These are phyloP conservation scores for Eurytoma californica DNA, from an alignment of 2,888 invertebrate genomes.

Conservation along the genomic window DNA sequence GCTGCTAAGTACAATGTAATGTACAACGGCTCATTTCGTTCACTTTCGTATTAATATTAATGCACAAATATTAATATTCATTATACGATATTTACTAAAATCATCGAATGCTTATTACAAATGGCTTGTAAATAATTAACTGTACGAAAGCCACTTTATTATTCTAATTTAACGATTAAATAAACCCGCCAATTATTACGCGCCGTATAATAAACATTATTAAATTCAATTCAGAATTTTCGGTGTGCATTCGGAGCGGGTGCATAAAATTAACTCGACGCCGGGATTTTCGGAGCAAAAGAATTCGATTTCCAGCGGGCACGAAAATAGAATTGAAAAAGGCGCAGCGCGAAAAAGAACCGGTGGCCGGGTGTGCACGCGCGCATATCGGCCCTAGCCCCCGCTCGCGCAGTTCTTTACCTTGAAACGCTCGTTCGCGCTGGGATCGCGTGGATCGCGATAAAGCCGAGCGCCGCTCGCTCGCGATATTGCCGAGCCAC, in stretches of 20 bases:
- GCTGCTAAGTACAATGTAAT: not conserved
- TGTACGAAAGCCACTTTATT: not conserved
- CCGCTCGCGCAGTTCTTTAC: slow-evolving; percentile 41
- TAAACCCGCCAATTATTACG: not conserved
- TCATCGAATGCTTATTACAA: slow-evolving; percentile 20
- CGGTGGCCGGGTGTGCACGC: not conserved
- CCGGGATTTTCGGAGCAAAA: too few species aligned
- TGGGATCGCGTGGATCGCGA: slow-evolving; percentile 55
- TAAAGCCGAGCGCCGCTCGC: slow-evolving; percentile 33
- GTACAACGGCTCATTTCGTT: slow-evolving; percentile 6
- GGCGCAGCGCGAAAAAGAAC: not conserved
- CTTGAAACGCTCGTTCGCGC: slow-evolving; percentile 44
- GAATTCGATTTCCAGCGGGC: not conserved
- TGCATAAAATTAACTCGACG: not conserved
- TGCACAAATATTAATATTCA: slow-evolving; percentile 4
- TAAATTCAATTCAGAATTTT: not conserved
- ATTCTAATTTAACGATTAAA: slow-evolving; percentile 7
- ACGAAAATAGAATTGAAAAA: slow-evolving; percentile 4
- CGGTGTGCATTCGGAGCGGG: not conserved
- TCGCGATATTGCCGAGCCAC: slow-evolving; percentile 41
- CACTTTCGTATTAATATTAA: slow-evolving; percentile 27
- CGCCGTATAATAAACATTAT: not conserved
- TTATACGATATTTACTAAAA: slow-evolving; percentile 5
- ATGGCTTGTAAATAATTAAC: not conserved
- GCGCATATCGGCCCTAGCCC: not conserved